phyloP scores from a whole-genome alignment of 2,888 invertebrate genomes.

The Spisula solida region DNA sequence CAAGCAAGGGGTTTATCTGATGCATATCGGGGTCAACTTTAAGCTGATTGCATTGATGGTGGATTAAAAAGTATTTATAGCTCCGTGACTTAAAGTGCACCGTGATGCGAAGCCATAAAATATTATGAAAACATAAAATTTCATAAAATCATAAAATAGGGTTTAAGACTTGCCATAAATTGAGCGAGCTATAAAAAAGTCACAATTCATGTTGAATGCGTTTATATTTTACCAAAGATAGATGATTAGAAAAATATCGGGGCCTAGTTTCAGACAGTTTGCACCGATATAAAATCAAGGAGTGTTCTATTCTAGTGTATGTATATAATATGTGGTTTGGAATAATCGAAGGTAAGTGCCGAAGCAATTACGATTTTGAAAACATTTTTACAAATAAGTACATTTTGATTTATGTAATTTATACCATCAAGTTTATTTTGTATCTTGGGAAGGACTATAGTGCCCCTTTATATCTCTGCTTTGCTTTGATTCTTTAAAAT shows the following conservation, averaged over 20 bases:
- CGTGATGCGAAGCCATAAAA: slow-evolving; percentile 20
- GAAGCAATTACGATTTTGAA: no score
- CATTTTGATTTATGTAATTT: slow-evolving; percentile 10
- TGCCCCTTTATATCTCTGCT: background rate
- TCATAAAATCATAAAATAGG: slow-evolving; percentile 36
- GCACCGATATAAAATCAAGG: background rate
- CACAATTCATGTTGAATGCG: slow-evolving; percentile 13
- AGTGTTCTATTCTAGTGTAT: background rate
- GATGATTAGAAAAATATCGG: slow-evolving; percentile 2
- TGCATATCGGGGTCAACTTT: background rate
- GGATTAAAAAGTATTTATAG: slow-evolving; percentile 14
- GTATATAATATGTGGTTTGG: background rate
- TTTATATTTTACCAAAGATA: background rate
- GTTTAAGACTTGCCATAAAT: slow-evolving; percentile 31
- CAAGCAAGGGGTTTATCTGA: background rate
- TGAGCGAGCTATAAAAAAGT: slow-evolving; percentile 18
- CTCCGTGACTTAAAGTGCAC: slow-evolving; percentile 9
- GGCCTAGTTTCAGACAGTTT: background rate
- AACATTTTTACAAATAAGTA: background rate
- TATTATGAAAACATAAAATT: slow-evolving; percentile 34
- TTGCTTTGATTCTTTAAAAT: background rate
- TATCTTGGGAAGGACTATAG: no score
- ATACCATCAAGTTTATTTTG: background rate
- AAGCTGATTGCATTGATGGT: slow-evolving; percentile 18
- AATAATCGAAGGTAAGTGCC: background rate